These are phyloP conservation scores for Zapus hudsonius DNA, from an alignment of 2,113 vertebrate genomes.

Conservation along the genomic window DNA sequence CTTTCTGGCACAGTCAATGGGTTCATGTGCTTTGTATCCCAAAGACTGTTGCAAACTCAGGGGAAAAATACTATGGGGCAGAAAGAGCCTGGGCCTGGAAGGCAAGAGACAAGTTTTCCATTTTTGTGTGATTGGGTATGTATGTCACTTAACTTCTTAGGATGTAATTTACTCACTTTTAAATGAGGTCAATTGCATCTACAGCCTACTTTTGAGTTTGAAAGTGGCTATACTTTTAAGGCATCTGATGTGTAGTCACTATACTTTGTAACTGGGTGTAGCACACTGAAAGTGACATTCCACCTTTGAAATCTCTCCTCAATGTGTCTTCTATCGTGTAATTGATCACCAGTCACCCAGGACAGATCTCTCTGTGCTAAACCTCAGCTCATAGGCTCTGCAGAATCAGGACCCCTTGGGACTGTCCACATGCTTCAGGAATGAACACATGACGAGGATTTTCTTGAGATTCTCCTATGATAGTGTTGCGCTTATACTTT, in stretches of 20 bases:
- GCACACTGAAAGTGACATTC: background rate
- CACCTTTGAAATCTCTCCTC: background rate
- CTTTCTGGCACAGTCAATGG: background rate
- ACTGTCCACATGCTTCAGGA: background rate
- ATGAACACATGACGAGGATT: background rate
- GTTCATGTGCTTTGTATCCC: background rate
- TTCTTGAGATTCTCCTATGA: background rate
- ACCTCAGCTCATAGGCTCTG: background rate
- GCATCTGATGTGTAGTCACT: background rate
- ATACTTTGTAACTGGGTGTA: background rate
- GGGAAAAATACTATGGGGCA: background rate
- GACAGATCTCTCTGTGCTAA: background rate
- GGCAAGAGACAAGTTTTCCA: background rate
- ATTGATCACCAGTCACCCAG: background rate
- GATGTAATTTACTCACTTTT: background rate
- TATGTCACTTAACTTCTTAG: background rate
- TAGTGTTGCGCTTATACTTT: constrained; percentile 14
- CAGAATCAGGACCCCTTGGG: background rate
- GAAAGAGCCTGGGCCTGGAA: background rate
- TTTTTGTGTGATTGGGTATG: background rate
- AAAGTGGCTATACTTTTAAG: background rate
- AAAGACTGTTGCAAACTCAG: background rate
- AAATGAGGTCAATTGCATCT: background rate
- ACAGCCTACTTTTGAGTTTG: background rate
- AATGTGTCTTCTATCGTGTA: background rate